Percentiles rank a stretch among this genome's conserved stretches.
Evolutionary conservation across 2,888 invertebrate genomes (phyloP).

Genomic region (Trissolcus japonicus): DNA sequence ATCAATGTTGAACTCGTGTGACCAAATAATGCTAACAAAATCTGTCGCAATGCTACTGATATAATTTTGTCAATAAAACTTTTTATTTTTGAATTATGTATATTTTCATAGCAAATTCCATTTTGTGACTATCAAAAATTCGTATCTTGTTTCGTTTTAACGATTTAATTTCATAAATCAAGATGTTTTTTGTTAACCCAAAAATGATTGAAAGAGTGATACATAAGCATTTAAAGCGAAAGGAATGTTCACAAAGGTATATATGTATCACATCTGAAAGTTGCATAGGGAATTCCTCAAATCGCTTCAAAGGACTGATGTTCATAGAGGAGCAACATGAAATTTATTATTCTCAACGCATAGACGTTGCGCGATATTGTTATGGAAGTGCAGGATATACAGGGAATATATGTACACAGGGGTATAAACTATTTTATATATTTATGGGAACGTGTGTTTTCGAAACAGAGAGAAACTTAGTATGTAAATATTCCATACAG

Average conservation of each 20-base stretch:
- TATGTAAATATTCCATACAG: constrained; percentile 18
- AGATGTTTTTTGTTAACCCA: no score
- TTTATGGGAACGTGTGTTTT: constrained; percentile 55
- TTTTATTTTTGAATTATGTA: constrained; percentile 30
- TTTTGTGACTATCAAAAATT: no score
- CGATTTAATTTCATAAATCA: no score
- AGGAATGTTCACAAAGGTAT: no score
- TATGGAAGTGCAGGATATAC: constrained; percentile 38
- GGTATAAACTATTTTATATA: constrained; percentile 47
- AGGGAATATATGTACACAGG: constrained; percentile 12
- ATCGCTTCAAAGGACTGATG: constrained; percentile 43
- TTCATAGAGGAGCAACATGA: constrained; percentile 38
- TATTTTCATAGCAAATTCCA: background rate
- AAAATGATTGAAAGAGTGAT: no score
- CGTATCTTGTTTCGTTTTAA: no score
- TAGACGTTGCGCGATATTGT: constrained; percentile 39
- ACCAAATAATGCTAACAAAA: constrained; percentile 32
- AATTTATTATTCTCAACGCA: constrained; percentile 51
- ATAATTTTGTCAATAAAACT: constrained; percentile 22
- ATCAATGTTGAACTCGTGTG: constrained; percentile 46
- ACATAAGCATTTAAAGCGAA: no score
- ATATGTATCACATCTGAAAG: no score
- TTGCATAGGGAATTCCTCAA: constrained; percentile 24
- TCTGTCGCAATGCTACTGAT: constrained; percentile 10
- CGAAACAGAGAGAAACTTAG: constrained; percentile 41